Conservation (phyloP, 2,113 vertebrate species). For the Cottus gobio region DNA sequence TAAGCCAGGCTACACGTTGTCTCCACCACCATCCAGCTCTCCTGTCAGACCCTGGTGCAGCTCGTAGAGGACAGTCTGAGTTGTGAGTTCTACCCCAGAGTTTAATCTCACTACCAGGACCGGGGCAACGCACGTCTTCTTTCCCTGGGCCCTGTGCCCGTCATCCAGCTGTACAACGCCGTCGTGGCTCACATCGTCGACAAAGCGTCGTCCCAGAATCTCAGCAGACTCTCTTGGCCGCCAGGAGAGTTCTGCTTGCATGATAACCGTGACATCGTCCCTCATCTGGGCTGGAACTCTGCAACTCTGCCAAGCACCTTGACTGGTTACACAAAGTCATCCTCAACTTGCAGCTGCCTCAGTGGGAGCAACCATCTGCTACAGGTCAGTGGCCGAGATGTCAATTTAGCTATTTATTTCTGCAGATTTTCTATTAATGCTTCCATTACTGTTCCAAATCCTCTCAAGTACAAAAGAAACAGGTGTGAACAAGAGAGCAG, state of each 20-base stretch:
- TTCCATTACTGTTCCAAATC: too few relatives aligned
- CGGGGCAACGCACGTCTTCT: conserved; percentile 78
- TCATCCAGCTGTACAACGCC: conserved; percentile 90
- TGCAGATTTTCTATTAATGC: neutral
- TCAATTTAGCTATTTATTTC: too few relatives aligned
- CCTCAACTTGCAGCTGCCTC: conserved; percentile 90
- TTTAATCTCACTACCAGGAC: conserved; percentile 85
- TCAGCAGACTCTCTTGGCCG: conserved; percentile 91
- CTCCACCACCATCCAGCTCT: conserved; percentile 81
- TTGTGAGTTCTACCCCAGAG: conserved; percentile 85
- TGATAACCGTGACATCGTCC: conserved; percentile 83
- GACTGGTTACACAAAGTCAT: conserved; percentile 88
- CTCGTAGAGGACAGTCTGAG: conserved; percentile 87
- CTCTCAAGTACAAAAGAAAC: too few relatives aligned
- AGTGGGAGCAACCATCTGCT: conserved; percentile 86
- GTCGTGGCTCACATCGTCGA: too few relatives aligned
- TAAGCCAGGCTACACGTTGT: conserved; percentile 85
- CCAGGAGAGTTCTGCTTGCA: conserved; percentile 87
- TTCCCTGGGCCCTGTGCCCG: conserved; percentile 82
- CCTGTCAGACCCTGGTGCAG: too few relatives aligned
- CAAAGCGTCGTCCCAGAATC: conserved; percentile 83
- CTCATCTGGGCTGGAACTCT: conserved; percentile 91
- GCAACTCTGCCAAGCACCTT: conserved; percentile 86
- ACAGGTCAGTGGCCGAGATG: too few relatives aligned
- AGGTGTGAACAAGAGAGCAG: too few relatives aligned